Evolutionary conservation across 2,113 vertebrate genomes (phyloP).

Genomic region (Alexandromys fortis): DNA sequence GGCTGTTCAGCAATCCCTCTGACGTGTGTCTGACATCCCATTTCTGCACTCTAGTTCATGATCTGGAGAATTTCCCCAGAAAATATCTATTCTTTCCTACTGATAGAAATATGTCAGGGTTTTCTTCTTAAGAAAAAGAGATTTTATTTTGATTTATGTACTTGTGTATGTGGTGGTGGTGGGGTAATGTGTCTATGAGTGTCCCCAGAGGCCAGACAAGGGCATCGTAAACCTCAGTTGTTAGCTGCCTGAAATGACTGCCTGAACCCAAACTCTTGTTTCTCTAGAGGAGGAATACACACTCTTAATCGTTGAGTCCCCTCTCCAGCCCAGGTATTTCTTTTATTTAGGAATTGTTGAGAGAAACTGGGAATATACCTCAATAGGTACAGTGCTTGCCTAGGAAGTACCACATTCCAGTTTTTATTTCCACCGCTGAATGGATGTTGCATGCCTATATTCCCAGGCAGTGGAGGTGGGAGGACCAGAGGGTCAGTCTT

Average conservation of each 20-base stretch:
- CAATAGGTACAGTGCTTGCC: background rate
- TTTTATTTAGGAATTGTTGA: background rate
- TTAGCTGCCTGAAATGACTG: background rate
- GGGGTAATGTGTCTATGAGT: background rate
- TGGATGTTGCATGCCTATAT: background rate
- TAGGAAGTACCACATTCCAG: background rate
- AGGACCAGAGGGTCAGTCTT: background rate
- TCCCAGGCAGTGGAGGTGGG: background rate
- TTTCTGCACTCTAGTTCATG: background rate
- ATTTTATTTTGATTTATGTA: background rate
- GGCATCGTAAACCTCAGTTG: accelerated
- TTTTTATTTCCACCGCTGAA: background rate
- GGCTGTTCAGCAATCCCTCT: background rate
- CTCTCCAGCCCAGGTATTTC: background rate
- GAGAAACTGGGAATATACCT: background rate
- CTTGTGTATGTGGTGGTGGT: background rate
- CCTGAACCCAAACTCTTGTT: background rate
- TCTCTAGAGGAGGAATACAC: background rate
- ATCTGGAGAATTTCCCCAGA: background rate
- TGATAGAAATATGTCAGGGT: background rate
- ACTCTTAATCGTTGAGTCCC: background rate
- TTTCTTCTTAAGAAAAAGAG: background rate
- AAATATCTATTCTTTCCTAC: background rate
- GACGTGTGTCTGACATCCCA: background rate
- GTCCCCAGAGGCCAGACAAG: background rate